phyloP scores from a whole-genome alignment of 2,888 invertebrate species.

The Aphrophora alni region DNA sequence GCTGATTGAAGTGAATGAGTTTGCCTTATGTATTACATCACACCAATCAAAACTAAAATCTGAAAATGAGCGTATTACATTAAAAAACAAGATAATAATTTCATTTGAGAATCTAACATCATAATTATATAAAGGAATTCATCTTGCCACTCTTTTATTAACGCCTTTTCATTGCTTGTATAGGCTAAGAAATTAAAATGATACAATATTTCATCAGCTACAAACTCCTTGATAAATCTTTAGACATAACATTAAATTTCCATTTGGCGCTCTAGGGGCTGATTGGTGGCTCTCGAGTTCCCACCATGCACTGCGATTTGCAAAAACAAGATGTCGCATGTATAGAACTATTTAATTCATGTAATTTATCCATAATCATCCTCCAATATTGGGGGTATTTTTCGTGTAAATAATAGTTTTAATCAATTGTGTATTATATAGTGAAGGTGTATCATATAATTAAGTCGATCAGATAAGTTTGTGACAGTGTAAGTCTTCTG shows the following conservation, averaged over 20 bases:
- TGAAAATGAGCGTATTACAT: too few species aligned
- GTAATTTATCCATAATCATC: conserved; percentile 49
- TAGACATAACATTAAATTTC: not conserved
- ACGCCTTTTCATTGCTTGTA: too few species aligned
- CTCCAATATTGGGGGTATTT: conserved; percentile 49
- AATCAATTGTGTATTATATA: conserved; percentile 48
- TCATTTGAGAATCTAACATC: too few species aligned
- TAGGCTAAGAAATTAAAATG: too few species aligned
- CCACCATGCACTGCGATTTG: conserved; percentile 39
- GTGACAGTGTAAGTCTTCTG: conserved; percentile 25
- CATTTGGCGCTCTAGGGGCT: not conserved
- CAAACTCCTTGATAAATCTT: too few species aligned
- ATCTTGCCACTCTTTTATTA: too few species aligned
- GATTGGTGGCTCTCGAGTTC: not conserved
- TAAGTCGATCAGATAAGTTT: conserved; percentile 15
- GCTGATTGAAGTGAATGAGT: too few species aligned
- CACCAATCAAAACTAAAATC: too few species aligned
- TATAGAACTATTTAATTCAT: conserved; percentile 50
- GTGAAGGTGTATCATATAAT: conserved; percentile 40
- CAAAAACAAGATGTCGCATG: conserved; percentile 49
- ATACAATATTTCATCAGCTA: too few species aligned
- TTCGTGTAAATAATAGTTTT: conserved; percentile 50
- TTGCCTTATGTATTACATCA: too few species aligned
- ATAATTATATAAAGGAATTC: too few species aligned
- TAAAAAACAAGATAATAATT: too few species aligned